Percentiles rank a stretch among this genome's conserved stretches.
phyloP scores from a whole-genome alignment of 2,888 invertebrate genomes.

The Biston betularia region DNA sequence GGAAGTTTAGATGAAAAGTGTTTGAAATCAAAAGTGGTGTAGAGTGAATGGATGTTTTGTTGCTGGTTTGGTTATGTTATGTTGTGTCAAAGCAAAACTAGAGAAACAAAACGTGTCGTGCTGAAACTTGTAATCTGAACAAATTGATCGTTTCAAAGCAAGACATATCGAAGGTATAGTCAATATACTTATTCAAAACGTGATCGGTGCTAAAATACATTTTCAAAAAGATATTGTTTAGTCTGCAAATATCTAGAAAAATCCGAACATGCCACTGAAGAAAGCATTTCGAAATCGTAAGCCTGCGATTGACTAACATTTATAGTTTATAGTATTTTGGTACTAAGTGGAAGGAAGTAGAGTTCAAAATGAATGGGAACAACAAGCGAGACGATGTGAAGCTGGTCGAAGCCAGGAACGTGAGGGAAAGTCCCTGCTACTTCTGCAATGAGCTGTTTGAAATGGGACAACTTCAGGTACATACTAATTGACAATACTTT shows the following conservation, averaged over 20 bases:
- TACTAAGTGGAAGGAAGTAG: neutral
- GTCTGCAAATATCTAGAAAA: neutral
- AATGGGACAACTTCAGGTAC: slow-evolving; percentile 88
- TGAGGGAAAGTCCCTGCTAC: slow-evolving; percentile 87
- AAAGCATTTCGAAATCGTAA: neutral
- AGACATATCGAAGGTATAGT: too few species aligned
- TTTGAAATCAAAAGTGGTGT: neutral
- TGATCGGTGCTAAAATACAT: neutral
- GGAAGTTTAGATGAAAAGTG: neutral
- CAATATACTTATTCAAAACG: neutral
- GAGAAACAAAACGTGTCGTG: neutral
- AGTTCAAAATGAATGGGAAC: slow-evolving; percentile 63
- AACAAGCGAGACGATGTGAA: slow-evolving; percentile 45
- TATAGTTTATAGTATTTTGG: slow-evolving; percentile 14
- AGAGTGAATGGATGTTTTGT: neutral
- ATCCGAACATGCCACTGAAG: neutral
- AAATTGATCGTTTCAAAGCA: too few species aligned
- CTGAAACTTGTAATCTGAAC: neutral
- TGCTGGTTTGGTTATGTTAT: neutral
- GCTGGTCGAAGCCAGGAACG: slow-evolving; percentile 35
- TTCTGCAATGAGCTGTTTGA: slow-evolving; percentile 89
- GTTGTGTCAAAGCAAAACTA: too few species aligned
- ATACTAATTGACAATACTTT: neutral
- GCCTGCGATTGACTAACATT: neutral
- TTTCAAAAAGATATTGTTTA: too few species aligned